Conservation (phyloP, 1,140 invertebrate genomes). For the Cecropterus lyciades region DNA sequence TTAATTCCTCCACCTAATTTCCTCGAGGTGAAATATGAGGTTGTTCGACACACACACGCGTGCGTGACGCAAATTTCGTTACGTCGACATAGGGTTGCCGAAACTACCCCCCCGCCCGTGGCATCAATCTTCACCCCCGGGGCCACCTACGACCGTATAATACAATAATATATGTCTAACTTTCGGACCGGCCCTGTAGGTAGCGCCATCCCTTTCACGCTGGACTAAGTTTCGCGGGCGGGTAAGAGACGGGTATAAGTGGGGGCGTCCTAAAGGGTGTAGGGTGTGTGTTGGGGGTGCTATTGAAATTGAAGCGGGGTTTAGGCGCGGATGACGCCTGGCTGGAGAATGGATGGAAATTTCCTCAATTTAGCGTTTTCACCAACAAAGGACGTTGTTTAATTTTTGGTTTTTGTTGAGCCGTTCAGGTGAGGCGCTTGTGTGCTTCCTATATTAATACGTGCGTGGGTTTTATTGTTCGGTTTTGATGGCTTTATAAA, state of each 20-base stretch:
- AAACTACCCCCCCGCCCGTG: constrained; percentile 73
- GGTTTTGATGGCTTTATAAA: constrained; percentile 28
- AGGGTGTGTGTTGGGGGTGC: constrained; percentile 76
- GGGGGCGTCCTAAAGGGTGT: constrained; percentile 82
- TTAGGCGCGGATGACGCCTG: constrained; percentile 83
- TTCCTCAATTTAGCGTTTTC: constrained; percentile 84
- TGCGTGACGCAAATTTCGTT: constrained; percentile 72
- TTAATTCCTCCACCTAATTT: constrained; percentile 81
- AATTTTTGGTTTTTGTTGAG: constrained; percentile 81
- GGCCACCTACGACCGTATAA: constrained; percentile 81
- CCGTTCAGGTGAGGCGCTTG: constrained; percentile 60
- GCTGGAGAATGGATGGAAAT: constrained; percentile 83
- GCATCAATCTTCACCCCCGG: constrained; percentile 81
- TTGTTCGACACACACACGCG: constrained; percentile 64
- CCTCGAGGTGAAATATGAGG: constrained; percentile 76
- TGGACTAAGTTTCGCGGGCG: constrained; percentile 19
- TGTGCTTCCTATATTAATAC: constrained; percentile 27
- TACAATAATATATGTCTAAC: constrained; percentile 84
- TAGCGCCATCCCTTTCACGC: constrained; percentile 51
- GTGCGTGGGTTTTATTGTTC: constrained; percentile 29
- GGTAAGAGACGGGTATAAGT: constrained; percentile 50
- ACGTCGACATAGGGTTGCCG: constrained; percentile 78
- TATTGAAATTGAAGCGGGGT: constrained; percentile 84
- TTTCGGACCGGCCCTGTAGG: constrained; percentile 82
- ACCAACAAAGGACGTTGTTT: constrained; percentile 82